A percentile compares a stretch with the other conserved stretches of the same genome.
Evolutionary conservation across 2,888 invertebrate genomes (phyloP).

Genomic region (Clunio marinus): DNA sequence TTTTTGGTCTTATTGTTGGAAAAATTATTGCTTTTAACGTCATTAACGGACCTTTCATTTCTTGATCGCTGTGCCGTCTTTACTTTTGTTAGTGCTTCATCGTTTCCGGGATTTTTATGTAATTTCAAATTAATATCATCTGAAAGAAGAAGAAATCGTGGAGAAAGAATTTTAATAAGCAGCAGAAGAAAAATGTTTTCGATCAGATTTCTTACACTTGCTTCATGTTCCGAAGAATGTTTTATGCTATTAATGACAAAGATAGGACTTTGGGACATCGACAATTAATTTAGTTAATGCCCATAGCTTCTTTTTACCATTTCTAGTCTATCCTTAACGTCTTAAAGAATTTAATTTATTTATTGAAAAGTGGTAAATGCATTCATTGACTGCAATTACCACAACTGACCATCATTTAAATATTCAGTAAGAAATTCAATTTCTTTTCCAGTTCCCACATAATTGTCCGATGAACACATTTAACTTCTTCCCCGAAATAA

Average conservation of each 20-base stretch:
- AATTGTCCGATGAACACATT: background rate
- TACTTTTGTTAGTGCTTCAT: background rate
- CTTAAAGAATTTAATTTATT: no score
- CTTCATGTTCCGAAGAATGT: no score
- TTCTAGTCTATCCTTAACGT: no score
- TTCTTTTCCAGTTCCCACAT: slow-evolving; percentile 17
- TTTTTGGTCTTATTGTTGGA: background rate
- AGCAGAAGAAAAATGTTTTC: background rate
- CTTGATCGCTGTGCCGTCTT: background rate
- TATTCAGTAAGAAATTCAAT: background rate
- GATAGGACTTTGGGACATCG: no score
- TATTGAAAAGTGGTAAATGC: no score
- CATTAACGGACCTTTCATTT: background rate
- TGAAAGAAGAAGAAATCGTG: background rate
- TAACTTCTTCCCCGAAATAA: background rate
- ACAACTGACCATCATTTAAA: no score
- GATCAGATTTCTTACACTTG: background rate
- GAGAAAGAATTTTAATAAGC: background rate
- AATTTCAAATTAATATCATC: slow-evolving; percentile 25
- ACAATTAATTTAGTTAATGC: no score
- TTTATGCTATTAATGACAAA: no score
- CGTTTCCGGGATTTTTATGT: slow-evolving; percentile 13
- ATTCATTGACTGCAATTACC: no score
- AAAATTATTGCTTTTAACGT: slow-evolving; percentile 6
- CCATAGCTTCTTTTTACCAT: no score